Conservation (phyloP, 2,797 vertebrate genomes). For the Erethizon dorsatum region DNA sequence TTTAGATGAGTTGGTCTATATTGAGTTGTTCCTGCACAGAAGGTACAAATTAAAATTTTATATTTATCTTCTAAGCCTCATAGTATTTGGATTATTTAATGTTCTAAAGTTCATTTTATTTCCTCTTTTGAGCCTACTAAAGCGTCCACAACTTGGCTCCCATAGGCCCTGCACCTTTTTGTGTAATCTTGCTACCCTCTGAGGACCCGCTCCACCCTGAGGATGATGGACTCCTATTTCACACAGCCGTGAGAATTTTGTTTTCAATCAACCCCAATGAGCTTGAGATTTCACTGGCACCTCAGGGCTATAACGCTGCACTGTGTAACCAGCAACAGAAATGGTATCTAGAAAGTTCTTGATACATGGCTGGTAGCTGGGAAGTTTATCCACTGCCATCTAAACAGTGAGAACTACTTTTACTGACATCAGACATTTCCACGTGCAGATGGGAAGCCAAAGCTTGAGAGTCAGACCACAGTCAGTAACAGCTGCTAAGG, state of each 20-base stretch:
- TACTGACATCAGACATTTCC: conserved; percentile 70
- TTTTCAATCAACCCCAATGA: conserved; percentile 33
- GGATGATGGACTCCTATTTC: not conserved
- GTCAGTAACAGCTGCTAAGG: conserved; percentile 42
- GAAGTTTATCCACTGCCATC: conserved; percentile 59
- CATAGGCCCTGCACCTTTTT: not conserved
- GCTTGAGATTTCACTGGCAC: not conserved
- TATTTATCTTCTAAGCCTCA: not conserved
- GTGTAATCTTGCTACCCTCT: not conserved
- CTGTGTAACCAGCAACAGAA: conserved; percentile 37
- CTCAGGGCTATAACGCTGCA: not conserved
- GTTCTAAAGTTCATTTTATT: not conserved
- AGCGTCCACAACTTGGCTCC: not conserved
- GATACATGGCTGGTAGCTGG: conserved; percentile 53
- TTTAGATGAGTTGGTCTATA: not conserved
- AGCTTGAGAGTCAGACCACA: not conserved
- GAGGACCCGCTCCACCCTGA: not conserved
- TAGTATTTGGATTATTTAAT: not conserved
- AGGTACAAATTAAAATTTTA: conserved; percentile 11
- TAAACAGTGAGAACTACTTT: conserved; percentile 66
- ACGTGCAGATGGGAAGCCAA: conserved; percentile 70
- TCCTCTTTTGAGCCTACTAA: not conserved
- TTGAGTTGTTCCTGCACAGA: conserved; percentile 10
- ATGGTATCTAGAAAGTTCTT: conserved; percentile 18
- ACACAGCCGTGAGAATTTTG: conserved; percentile 9